Base-by-base conservation (phyloP, 1,140 invertebrate genomes). In the Macrostomum lignano region DNA sequence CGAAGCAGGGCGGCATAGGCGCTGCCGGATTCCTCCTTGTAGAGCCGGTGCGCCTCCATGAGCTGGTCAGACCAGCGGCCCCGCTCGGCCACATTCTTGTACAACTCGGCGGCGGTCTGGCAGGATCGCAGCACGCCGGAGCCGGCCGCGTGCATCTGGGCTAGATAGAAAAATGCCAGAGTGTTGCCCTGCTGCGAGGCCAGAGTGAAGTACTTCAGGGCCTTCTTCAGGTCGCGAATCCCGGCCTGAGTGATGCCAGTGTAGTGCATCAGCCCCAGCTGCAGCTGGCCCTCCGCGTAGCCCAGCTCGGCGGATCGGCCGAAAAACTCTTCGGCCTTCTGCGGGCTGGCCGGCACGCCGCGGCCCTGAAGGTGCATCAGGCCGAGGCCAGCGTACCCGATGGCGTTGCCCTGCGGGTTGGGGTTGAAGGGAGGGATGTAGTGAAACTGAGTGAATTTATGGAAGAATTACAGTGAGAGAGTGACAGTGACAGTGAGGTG, bases 181-280 rank as follows among this genome's bases (percentile, higher is more conserved):
- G 94, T 75, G 59, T 96, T 82, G 0, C 88, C 88, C 0, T 78
- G 82, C 51, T 94, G 84, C 21, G 82, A 84, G 1, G 88, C 88
- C 36, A 91, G 59, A 40, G 75, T 84, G 52, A 91, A 96, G 53
- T 88, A 93, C 51, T 96, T 94, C 33, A 86, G 73, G 0, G 88
- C 88, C 45, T 73, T 59, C 56, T 86, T 86, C 49, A 82, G 88
- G 55, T 96, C 82, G 21, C 35, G 32, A 30, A 22, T 26, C 10
- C 10, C 10, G 13, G 13, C 24, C 11, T 10, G 14, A 28, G 11
- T 14, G 21, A 23, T 21, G 10, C 49, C 43, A 82, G 82, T 74
- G 44, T 81, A 88, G 58, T 93, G 82, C 79, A 98, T 93, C 41
- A 88, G 84, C 10, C 86, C 91, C 7, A 98, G 61, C 46, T 94